Conservation (phyloP, 2,113 vertebrate genomes). For the Zosterops japonicus region DNA sequence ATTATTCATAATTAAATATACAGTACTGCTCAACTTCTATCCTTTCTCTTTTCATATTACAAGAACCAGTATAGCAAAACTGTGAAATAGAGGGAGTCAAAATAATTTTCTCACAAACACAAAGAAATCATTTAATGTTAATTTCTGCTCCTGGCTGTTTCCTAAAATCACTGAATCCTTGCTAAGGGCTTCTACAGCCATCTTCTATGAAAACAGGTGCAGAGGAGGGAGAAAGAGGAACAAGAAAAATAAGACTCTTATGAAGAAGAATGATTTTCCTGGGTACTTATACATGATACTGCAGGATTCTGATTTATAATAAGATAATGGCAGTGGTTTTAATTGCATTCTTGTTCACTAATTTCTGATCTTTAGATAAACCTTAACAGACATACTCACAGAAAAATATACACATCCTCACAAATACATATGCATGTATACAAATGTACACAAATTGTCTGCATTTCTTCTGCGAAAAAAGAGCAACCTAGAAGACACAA, state of each 20-base stretch:
- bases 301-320: not conserved
- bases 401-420: not conserved
- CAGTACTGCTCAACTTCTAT: not conserved
- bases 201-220: not conserved
- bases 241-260: not conserved
- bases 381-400: not conserved
- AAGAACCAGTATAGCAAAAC: not conserved
- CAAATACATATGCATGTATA: not conserved
- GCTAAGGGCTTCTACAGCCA: not conserved
- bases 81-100: not conserved
- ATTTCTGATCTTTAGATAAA: not conserved
- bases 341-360: not conserved
- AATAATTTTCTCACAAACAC: not conserved
- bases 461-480: not conserved
- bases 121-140: not conserved
- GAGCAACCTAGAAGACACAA: not conserved
- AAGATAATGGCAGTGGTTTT: not conserved
- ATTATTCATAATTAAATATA: slow-evolving; percentile 10
- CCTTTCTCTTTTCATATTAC: not conserved
- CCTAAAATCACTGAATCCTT: not conserved
- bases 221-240: not conserved
- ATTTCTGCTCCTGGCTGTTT: not conserved
- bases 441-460: not conserved
- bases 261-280: not conserved
- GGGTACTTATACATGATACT: not conserved